These are phyloP conservation scores for Mus spicilegus DNA, from an alignment of 2,113 vertebrate species.

Conservation along the genomic window DNA sequence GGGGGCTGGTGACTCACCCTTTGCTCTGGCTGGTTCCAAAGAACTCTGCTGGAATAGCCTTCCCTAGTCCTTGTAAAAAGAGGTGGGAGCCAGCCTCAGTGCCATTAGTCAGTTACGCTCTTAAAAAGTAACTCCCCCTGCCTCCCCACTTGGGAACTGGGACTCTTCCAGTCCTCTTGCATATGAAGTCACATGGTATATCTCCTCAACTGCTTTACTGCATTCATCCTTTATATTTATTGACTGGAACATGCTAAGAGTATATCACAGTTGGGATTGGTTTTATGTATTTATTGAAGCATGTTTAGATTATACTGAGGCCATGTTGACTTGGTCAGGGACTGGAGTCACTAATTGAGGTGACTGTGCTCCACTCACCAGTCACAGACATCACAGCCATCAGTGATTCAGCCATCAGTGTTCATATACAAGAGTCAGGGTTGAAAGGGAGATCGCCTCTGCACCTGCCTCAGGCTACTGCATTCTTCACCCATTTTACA, in stretches of 20 bases:
- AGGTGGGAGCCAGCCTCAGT: background rate
- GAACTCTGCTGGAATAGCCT: background rate
- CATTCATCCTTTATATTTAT: background rate
- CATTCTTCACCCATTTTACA: rapidly evolving
- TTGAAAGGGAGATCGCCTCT: rapidly evolving
- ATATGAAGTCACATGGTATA: rapidly evolving
- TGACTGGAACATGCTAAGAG: background rate
- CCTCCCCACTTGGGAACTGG: background rate
- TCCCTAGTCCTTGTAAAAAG: background rate
- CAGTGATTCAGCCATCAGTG: rapidly evolving
- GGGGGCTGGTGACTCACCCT: background rate
- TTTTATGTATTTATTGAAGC: background rate
- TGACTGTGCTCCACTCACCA: background rate
- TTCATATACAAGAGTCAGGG: rapidly evolving
- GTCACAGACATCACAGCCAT: no score
- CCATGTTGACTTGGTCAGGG: background rate
- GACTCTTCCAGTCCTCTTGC: background rate
- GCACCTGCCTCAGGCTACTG: rapidly evolving
- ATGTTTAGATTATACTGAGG: rapidly evolving
- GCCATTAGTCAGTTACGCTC: no score
- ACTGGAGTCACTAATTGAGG: no score
- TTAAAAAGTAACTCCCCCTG: no score
- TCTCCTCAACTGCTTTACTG: no score
- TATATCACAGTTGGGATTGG: background rate
- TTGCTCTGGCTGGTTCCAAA: background rate